phyloP scores from a whole-genome alignment of 2,797 vertebrate species.

The Sebastes iracundus region DNA sequence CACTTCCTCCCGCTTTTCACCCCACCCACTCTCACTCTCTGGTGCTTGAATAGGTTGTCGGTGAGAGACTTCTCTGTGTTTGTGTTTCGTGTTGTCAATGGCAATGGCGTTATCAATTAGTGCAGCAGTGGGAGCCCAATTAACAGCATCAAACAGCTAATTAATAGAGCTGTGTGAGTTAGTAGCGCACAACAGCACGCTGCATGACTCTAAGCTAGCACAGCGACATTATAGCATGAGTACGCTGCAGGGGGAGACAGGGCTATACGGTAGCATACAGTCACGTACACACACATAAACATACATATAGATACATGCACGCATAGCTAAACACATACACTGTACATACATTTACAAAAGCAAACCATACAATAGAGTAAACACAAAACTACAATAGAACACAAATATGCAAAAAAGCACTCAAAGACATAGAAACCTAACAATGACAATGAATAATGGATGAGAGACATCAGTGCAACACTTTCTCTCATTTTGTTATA shows the following conservation, averaged over 20 bases:
- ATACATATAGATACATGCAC: not conserved
- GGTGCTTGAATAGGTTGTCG: slow-evolving; percentile 71
- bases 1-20: slow-evolving; percentile 56
- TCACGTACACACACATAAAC: not conserved
- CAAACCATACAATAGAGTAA: not conserved
- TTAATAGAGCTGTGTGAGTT: slow-evolving; percentile 87
- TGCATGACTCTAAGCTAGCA: slow-evolving; percentile 65
- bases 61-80: slow-evolving; percentile 74
- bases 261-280: slow-evolving; percentile 24
- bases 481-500: not conserved
- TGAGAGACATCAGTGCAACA: not conserved
- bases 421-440: not conserved
- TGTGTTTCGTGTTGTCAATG: slow-evolving; percentile 83
- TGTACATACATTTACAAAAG: not conserved
- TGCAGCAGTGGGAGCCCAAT: slow-evolving; percentile 89
- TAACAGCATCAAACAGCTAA: slow-evolving; percentile 90
- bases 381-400: not conserved
- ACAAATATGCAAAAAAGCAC: not conserved
- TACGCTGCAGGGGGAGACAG: slow-evolving; percentile 39
- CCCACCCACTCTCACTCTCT: slow-evolving; percentile 50
- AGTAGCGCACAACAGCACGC: slow-evolving; percentile 73
- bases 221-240: slow-evolving; percentile 62
- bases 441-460: not conserved
- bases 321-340: not conserved
- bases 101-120: slow-evolving; percentile 87